phyloP scores from a whole-genome alignment of 2,797 vertebrate species.

The Mergus octosetaceus region DNA sequence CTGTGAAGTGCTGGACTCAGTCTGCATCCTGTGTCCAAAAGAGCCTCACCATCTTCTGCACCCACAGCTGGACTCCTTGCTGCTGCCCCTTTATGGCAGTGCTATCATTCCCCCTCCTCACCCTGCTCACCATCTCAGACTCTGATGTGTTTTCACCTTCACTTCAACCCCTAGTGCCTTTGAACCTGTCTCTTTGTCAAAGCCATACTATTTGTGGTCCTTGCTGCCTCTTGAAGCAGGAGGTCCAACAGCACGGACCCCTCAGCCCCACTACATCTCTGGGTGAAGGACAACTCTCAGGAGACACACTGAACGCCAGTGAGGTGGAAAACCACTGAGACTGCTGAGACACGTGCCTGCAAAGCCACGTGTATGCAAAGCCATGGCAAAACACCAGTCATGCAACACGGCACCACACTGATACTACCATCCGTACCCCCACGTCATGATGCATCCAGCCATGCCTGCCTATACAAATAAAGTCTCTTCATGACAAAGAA shows the following conservation, averaged over 20 bases:
- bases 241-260: background rate
- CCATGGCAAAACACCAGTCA: background rate
- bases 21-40: background rate
- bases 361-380: background rate
- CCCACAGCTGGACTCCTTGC: background rate
- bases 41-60: background rate
- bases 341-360: background rate
- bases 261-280: background rate
- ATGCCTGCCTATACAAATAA: background rate
- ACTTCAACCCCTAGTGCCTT: background rate
- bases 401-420: background rate
- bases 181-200: background rate
- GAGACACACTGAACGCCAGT: background rate
- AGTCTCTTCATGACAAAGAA: background rate
- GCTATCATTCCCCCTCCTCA: background rate
- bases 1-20: rapidly evolving
- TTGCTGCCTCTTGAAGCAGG: background rate
- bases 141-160: background rate
- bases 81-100: background rate
- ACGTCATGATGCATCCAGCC: background rate
- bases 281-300: background rate
- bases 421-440: rapidly evolving
- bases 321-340: background rate
- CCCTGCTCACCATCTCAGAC: background rate
- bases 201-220: background rate